phyloP scores from a whole-genome alignment of 30 jellyfish, hydroid and myxozoan genomes.

The Aurelia sp. region DNA sequence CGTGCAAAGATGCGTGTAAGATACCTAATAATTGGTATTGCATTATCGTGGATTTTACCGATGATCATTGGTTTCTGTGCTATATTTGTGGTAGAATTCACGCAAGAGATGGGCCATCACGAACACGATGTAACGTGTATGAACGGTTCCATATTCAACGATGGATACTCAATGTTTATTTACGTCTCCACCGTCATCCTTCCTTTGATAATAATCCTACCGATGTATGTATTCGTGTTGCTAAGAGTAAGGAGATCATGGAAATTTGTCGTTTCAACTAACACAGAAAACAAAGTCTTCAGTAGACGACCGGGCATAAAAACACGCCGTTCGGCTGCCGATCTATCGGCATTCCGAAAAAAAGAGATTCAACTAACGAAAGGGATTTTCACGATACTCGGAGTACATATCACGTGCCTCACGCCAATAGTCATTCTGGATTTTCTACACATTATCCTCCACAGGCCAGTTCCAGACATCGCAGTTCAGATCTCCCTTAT shows the following conservation, averaged over 20 bases:
- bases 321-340: slow-evolving; percentile 17
- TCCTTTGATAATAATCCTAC: slow-evolving; percentile 33
- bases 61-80: slow-evolving; percentile 25
- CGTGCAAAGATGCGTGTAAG: not conserved
- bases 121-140: slow-evolving; percentile 37
- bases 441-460: slow-evolving; percentile 12
- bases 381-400: slow-evolving; percentile 34
- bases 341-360: slow-evolving; percentile 19
- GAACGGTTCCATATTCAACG: slow-evolving; percentile 23
- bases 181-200: slow-evolving; percentile 5
- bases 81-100: not conserved
- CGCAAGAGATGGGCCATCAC: slow-evolving; percentile 10
- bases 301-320: not conserved
- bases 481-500: slow-evolving; percentile 12
- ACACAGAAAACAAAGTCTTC: not conserved
- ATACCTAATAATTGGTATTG: slow-evolving; percentile 2
- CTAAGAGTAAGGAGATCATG: slow-evolving; percentile 44
- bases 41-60: slow-evolving; percentile 39
- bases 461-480: not conserved
- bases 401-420: slow-evolving; percentile 38
- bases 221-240: slow-evolving; percentile 33
- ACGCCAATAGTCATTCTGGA: slow-evolving; percentile 56
- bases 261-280: slow-evolving; percentile 11
- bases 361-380: slow-evolving; percentile 41
- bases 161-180: slow-evolving; percentile 1